These are phyloP conservation scores for Adoxophyes honmai DNA, from an alignment of 1,140 invertebrate genomes.

Conservation along the genomic window DNA sequence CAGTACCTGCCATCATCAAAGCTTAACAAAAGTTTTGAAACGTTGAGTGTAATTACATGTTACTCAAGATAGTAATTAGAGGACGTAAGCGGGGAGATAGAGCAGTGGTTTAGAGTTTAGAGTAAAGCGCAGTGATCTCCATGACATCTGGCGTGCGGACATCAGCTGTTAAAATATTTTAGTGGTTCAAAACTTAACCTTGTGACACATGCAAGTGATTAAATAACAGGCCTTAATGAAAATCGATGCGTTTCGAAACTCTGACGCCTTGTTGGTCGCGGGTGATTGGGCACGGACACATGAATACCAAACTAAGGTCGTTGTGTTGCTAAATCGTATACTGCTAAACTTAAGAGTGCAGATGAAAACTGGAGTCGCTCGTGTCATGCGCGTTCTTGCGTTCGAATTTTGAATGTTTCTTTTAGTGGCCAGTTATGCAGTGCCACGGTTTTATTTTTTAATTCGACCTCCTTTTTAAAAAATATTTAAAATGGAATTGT, in stretches of 20 bases:
- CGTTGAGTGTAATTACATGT: slow-evolving; percentile 1
- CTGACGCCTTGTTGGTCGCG: slow-evolving; percentile 28
- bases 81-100: slow-evolving; percentile 10
- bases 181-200: neutral
- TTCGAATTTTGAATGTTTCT: neutral
- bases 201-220: slow-evolving; percentile 21
- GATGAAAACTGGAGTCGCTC: slow-evolving; percentile 1
- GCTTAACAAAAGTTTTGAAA: slow-evolving; percentile 1
- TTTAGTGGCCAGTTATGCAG: neutral
- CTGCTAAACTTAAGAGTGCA: slow-evolving; percentile 1
- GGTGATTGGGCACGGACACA: slow-evolving; percentile 45
- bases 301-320: slow-evolving; percentile 42
- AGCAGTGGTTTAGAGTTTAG: neutral
- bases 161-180: neutral
- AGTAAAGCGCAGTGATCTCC: slow-evolving; percentile 12
- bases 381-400: neutral
- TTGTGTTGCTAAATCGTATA: slow-evolving; percentile 35
- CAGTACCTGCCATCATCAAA: too few relatives aligned
- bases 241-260: slow-evolving; percentile 51
- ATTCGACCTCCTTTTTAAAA: neutral
- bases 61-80: slow-evolving; percentile 7
- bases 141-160: slow-evolving; percentile 6
- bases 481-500: slow-evolving; percentile 46
- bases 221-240: slow-evolving; percentile 30
- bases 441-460: too few relatives aligned